phyloP scores from a whole-genome alignment of 2,113 vertebrate species.

The Lontra canadensis region DNA sequence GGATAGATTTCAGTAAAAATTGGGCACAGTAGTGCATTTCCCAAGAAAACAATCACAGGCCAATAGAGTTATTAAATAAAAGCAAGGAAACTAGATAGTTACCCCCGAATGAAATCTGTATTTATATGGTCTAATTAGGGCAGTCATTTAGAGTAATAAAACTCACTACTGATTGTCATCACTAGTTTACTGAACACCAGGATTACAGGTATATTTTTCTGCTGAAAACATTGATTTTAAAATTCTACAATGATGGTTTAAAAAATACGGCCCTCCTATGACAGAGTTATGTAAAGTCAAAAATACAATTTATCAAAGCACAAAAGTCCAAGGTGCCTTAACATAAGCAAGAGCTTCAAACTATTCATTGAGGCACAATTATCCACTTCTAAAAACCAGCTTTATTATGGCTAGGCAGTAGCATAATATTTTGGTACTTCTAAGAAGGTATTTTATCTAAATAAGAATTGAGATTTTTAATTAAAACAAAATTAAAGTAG shows the following conservation, averaged over 20 bases:
- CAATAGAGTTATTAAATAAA: background rate
- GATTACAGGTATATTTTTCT: background rate
- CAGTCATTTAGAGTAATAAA: background rate
- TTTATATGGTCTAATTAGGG: background rate
- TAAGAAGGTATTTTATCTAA: background rate
- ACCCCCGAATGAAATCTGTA: background rate
- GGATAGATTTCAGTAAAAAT: constrained; percentile 7
- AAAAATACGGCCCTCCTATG: background rate
- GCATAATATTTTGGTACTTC: background rate
- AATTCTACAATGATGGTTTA: background rate
- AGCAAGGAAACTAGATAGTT: background rate
- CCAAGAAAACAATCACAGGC: background rate
- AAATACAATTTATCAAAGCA: background rate
- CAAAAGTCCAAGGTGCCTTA: background rate
- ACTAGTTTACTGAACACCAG: background rate
- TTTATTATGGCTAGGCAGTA: background rate
- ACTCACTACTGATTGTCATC: background rate
- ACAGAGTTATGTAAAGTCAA: background rate
- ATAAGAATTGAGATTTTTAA: constrained; percentile 17
- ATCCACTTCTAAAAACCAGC: background rate
- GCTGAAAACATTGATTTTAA: background rate
- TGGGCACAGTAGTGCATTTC: background rate
- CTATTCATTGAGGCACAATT: background rate
- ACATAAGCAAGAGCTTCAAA: constrained; percentile 23
- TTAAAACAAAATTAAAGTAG: background rate